phyloP scores from a whole-genome alignment of 2,888 invertebrate genomes.

The Augochlorella aurata region DNA sequence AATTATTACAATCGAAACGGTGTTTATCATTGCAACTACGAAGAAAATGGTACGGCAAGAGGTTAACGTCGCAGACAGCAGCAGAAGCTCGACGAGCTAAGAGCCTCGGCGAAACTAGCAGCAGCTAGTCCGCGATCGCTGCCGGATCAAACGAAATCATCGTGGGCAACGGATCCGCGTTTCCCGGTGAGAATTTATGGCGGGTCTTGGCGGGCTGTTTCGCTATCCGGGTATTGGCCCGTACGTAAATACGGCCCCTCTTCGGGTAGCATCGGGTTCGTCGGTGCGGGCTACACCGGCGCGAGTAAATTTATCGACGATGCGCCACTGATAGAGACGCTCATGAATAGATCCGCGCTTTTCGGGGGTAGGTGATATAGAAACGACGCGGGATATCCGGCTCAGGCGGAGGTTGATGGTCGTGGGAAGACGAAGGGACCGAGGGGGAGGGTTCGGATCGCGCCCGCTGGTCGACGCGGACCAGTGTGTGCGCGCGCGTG shows the following conservation, averaged over 20 bases:
- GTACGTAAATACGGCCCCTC: conserved; percentile 57
- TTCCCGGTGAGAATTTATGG: conserved; percentile 54
- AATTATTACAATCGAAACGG: too few species aligned
- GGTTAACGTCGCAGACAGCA: too few species aligned
- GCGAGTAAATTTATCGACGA: conserved; percentile 76
- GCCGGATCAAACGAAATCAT: conserved; percentile 72
- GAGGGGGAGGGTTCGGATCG: conserved; percentile 26
- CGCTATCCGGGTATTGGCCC: conserved; percentile 44
- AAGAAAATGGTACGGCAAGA: too few species aligned
- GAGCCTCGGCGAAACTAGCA: neutral
- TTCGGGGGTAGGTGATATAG: conserved; percentile 70
- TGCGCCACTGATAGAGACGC: conserved; percentile 74
- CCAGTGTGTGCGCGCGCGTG: conserved; percentile 9
- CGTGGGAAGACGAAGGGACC: conserved; percentile 21
- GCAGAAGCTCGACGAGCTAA: too few species aligned
- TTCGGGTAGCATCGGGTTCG: conserved; percentile 1
- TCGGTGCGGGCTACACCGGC: conserved; percentile 51
- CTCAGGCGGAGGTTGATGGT: conserved; percentile 53
- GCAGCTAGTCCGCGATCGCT: conserved; percentile 33
- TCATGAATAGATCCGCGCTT: conserved; percentile 81
- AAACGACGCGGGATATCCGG: conserved; percentile 64
- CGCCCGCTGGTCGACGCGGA: conserved; percentile 42
- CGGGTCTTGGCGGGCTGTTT: conserved; percentile 12
- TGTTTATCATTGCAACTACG: too few species aligned
- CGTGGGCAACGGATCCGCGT: conserved; percentile 34